Evolutionary conservation across 1,140 invertebrate genomes (phyloP).

Genomic region (Heliothis virescens): DNA sequence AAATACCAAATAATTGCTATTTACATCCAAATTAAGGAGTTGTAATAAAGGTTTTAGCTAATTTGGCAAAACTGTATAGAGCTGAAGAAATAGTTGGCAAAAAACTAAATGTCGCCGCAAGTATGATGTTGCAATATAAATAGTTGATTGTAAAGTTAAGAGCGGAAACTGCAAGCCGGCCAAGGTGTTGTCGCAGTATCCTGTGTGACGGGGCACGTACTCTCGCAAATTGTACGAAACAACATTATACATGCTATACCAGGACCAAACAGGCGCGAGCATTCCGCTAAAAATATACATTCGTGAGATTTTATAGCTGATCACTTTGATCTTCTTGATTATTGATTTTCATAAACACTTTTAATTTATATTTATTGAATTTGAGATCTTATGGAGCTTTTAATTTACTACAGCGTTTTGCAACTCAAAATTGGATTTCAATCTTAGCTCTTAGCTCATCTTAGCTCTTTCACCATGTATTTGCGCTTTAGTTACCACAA

Average conservation of each 20-base stretch:
- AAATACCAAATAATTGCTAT: background rate
- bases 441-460: too few species aligned
- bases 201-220: conserved; percentile 41
- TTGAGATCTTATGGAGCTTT: too few species aligned
- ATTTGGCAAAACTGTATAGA: background rate
- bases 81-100: conserved; percentile 2
- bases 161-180: conserved; percentile 39
- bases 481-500: background rate
- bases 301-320: conserved; percentile 1
- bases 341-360: conserved; percentile 10
- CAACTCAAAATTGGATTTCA: too few species aligned
- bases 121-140: conserved; percentile 25
- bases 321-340: conserved; percentile 10
- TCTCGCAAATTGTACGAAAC: conserved; percentile 22
- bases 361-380: conserved; percentile 12
- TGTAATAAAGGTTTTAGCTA: background rate
- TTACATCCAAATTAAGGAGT: background rate
- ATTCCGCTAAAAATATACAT: conserved; percentile 40
- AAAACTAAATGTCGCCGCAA: background rate
- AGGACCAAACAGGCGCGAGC: background rate
- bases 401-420: too few species aligned
- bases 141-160: conserved; percentile 28
- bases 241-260: conserved; percentile 24
- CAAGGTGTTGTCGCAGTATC: conserved; percentile 45
- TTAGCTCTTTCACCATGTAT: too few species aligned